Conservation (phyloP, 2,888 invertebrate species). For the Cephus rjabovi region DNA sequence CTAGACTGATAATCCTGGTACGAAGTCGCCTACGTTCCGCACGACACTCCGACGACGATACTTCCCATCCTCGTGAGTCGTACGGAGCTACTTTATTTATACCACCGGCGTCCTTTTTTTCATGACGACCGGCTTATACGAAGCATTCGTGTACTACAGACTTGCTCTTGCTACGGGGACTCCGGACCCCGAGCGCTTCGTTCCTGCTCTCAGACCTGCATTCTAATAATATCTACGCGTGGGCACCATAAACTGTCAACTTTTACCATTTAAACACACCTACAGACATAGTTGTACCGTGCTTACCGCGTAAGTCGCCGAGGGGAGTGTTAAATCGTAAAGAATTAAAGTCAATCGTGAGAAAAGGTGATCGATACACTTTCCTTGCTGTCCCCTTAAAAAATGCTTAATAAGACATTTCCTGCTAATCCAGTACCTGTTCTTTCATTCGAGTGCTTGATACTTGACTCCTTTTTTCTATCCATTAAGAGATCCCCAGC, state of each 20-base stretch:
- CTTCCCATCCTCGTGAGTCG: slow-evolving; percentile 1
- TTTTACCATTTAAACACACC: slow-evolving; percentile 20
- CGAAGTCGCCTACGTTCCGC: slow-evolving; percentile 7
- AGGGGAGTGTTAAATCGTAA: not conserved
- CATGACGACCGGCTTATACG: not conserved
- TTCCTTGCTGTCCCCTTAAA: not conserved
- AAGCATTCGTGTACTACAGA: not conserved
- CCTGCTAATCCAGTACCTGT: not conserved
- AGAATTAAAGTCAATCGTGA: not conserved
- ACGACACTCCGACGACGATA: not conserved
- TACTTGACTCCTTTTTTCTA: not conserved
- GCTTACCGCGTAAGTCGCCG: not conserved
- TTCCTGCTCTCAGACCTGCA: not conserved
- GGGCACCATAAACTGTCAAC: slow-evolving; percentile 19
- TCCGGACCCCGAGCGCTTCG: not conserved
- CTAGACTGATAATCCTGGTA: slow-evolving; percentile 10
- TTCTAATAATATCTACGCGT: slow-evolving; percentile 25
- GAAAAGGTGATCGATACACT: not conserved
- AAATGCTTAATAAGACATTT: not conserved
- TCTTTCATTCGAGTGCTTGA: not conserved
- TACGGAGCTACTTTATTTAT: slow-evolving; percentile 1
- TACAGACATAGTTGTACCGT: not conserved
- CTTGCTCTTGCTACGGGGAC: not conserved
- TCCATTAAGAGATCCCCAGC: not conserved
- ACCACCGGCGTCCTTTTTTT: not conserved